Conservation (phyloP, 2,888 invertebrate species). For the Cyrtodaria siliqua region DNA sequence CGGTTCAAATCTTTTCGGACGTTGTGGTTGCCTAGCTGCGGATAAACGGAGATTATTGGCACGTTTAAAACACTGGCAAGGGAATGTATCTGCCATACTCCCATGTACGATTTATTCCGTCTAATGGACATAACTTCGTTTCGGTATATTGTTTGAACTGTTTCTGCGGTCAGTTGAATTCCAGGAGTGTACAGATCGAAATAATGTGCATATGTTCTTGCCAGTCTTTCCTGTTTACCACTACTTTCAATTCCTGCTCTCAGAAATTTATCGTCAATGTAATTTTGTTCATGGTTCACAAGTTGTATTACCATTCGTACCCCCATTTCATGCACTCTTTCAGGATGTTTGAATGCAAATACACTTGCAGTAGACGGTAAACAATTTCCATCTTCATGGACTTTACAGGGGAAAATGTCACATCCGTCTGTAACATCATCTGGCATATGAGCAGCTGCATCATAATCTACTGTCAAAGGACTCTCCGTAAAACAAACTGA, state of each 20-base stretch:
- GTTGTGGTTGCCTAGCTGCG: constrained; percentile 24
- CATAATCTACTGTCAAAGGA: too few species aligned
- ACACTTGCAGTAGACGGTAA: constrained; percentile 20
- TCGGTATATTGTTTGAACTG: constrained; percentile 12
- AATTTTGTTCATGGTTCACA: neutral
- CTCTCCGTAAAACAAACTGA: too few species aligned
- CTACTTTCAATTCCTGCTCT: too few species aligned
- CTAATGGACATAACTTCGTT: constrained; percentile 13
- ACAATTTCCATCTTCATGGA: constrained; percentile 21
- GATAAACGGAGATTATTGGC: constrained; percentile 30
- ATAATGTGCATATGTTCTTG: constrained; percentile 23
- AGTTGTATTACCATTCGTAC: constrained; percentile 13
- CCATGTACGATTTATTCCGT: constrained; percentile 31
- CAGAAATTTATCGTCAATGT: neutral
- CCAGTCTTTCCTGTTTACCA: neutral
- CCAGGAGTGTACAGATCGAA: constrained; percentile 29
- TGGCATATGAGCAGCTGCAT: too few species aligned
- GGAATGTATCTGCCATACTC: constrained; percentile 50
- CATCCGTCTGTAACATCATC: too few species aligned
- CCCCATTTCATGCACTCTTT: constrained; percentile 6
- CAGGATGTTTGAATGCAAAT: constrained; percentile 9
- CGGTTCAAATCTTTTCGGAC: constrained; percentile 28
- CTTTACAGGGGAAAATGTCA: neutral
- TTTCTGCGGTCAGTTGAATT: neutral
- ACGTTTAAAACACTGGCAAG: constrained; percentile 29